Conservation (phyloP, 1,140 invertebrate genomes). For the Microplitis mediator region DNA sequence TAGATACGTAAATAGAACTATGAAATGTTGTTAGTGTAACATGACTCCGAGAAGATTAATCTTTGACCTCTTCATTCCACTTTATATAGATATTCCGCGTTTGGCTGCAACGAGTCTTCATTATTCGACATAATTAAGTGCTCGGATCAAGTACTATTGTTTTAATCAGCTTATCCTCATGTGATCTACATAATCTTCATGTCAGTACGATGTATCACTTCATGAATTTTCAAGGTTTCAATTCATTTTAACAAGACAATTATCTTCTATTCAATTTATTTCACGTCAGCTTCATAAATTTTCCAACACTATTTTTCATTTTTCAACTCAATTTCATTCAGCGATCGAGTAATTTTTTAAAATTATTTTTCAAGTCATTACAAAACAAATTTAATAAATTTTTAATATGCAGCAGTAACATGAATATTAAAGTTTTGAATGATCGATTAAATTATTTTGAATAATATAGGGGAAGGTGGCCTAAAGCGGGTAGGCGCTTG, state of each 20-base stretch:
- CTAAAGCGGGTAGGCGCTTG: too few species aligned
- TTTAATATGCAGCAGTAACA: too few species aligned
- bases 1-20: neutral
- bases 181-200: neutral
- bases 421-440: too few species aligned
- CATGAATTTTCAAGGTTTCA: neutral
- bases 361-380: too few species aligned
- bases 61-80: constrained; percentile 3
- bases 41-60: neutral
- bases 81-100: neutral
- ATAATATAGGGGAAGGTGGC: too few species aligned
- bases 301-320: too few species aligned
- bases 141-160: neutral
- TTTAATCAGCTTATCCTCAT: neutral
- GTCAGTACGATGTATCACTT: neutral
- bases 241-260: neutral
- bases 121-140: neutral
- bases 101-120: neutral
- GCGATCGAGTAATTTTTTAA: too few species aligned
- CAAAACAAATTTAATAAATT: too few species aligned
- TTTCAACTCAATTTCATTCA: too few species aligned
- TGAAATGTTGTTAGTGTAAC: neutral
- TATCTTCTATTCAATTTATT: neutral
- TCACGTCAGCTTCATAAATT: neutral
- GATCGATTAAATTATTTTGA: too few species aligned